Evolutionary conservation across 1,140 invertebrate genomes (phyloP).

Genomic region (Drosophila melanogaster): DNA sequence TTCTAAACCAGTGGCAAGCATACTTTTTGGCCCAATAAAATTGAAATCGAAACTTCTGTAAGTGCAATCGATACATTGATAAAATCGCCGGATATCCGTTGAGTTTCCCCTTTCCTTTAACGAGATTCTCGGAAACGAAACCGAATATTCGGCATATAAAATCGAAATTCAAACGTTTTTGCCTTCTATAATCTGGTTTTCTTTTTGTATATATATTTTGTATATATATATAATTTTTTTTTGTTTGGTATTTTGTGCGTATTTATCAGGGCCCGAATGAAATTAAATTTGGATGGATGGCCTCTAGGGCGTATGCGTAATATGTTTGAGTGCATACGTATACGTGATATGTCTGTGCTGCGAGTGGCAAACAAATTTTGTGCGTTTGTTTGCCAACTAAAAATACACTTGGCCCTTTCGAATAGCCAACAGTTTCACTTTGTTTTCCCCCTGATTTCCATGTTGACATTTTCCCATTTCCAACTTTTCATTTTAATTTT

Average conservation of each 20-base stretch:
- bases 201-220: constrained; percentile 17
- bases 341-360: constrained; percentile 7
- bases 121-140: constrained; percentile 13
- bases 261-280: constrained; percentile 48
- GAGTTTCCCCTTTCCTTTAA: not conserved
- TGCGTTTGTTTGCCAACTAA: constrained; percentile 36
- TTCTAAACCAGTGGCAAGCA: not conserved
- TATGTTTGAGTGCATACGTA: constrained; percentile 34
- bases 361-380: constrained; percentile 6
- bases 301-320: constrained; percentile 63
- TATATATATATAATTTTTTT: constrained; percentile 6
- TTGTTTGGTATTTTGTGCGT: constrained; percentile 45
- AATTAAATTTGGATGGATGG: constrained; percentile 60
- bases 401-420: constrained; percentile 26
- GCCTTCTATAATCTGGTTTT: constrained; percentile 12
- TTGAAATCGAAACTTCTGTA: not conserved
- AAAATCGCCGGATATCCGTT: constrained; percentile 2
- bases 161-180: constrained; percentile 11
- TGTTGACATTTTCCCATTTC: not conserved
- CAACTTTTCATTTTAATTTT: not conserved
- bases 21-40: not conserved
- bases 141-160: constrained; percentile 18
- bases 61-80: constrained; percentile 11
- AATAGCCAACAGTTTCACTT: constrained; percentile 20
- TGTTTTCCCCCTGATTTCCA: constrained; percentile 6